Conservation (phyloP, 2,888 invertebrate genomes). For the Reticulitermes lucifugus region DNA sequence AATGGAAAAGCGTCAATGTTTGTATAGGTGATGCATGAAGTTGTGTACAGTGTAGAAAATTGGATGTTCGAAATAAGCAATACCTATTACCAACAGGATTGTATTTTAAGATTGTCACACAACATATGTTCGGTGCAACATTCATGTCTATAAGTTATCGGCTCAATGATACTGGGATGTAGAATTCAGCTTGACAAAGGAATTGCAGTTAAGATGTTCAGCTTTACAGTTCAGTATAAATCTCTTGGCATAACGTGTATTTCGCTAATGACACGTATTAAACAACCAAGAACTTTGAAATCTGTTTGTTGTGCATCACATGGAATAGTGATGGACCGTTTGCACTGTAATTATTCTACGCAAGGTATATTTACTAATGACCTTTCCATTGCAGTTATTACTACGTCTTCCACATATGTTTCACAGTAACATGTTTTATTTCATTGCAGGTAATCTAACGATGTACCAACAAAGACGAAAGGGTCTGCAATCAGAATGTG, state of each 20-base stretch:
- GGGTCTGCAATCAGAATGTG: background rate
- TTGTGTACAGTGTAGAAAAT: too few species aligned
- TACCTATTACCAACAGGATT: too few species aligned
- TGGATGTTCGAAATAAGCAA: too few species aligned
- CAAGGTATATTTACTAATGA: background rate
- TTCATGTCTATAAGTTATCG: too few species aligned
- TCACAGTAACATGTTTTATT: background rate
- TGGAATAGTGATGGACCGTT: background rate
- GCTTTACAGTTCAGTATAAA: background rate
- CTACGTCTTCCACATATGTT: background rate
- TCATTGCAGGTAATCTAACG: background rate
- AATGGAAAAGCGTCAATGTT: too few species aligned
- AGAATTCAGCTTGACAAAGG: too few species aligned
- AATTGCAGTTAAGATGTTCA: background rate
- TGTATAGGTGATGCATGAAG: too few species aligned
- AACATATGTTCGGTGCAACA: too few species aligned
- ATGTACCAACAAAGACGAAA: background rate
- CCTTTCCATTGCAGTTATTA: background rate
- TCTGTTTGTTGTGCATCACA: background rate
- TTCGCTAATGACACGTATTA: background rate
- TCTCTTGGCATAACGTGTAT: background rate
- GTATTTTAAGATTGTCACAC: too few species aligned
- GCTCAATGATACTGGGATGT: too few species aligned
- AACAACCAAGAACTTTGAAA: background rate
- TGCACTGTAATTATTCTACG: background rate